Evolutionary conservation across 64 coral and sea anemone species (phyloP), one percentile per base, ranked within the genome.

Genomic region (Astreopora myriophthalma): DNA sequence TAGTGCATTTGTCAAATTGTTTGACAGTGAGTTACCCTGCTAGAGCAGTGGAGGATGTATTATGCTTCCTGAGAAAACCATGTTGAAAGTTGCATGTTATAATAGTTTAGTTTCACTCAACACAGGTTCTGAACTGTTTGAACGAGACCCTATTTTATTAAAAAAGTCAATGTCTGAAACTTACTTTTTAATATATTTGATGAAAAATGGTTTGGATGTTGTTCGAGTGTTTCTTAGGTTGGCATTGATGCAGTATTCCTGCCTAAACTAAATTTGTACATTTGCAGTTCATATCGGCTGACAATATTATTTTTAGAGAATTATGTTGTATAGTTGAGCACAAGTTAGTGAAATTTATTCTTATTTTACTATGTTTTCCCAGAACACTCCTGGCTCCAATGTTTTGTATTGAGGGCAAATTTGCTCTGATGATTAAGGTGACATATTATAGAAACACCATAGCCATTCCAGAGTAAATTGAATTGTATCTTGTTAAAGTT

Each of bases 221-320:
- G 24, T 55, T 79, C 30, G 46, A 55, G 44, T 63, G 55, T 78
- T 83, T 13, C 33, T 62, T 22, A n/a, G 30, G 36, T 65, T 82
- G 57, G 20, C 57, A 38, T 57, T 83, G 57, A 39, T 37, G 55
- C 29, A 83, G 22, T 31, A 65, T 25, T 65, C 20, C 58, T 83
- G 55, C 33, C 34, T 36, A 64, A 65, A 64, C 25, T 34, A n/a
- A 83, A 83, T 83, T 83, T 83, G 57, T 65, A 83, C 79, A 13
- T 83, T 52, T 83, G 38, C 79, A 65, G 7, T 34, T 65, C 52
- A 62, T 12, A 38, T 33, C 28, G 17, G 48, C 28, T 3, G n/a
- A 49, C 23, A n/a, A 33, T 19, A 64, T 83, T 83, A 82, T 83
- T 83, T 83, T 83, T 83, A 83, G 57, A 83, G 2, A 65, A 35